These are phyloP conservation scores for Hemicentrotus pulcherrimus DNA, from an alignment of 35 echinoderm and acorn worm species.

Conservation along the genomic window DNA sequence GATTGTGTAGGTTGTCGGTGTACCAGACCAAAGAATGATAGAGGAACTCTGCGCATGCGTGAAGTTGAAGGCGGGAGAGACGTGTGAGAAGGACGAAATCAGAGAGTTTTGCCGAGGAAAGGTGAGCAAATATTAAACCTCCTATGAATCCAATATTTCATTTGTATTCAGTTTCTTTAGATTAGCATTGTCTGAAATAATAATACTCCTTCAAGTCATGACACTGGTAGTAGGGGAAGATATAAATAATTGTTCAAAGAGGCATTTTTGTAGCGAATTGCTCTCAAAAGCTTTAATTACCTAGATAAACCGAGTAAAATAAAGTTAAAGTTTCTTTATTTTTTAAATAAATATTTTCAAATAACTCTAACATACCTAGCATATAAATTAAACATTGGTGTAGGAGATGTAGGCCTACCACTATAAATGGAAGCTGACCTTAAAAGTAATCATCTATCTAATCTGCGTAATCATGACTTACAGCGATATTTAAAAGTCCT, in stretches of 20 bases:
- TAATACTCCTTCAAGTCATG: background rate
- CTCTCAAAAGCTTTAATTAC: no score
- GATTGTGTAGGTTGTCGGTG: constrained; percentile 41
- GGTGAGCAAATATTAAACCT: constrained; percentile 6
- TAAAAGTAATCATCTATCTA: no score
- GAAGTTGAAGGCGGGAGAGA: constrained; percentile 56
- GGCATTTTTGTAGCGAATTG: no score
- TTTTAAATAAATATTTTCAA: no score
- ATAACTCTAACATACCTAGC: no score
- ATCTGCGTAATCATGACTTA: no score
- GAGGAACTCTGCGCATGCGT: constrained; percentile 70
- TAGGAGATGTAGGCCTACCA: no score
- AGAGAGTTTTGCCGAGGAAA: constrained; percentile 48
- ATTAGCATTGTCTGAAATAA: no score
- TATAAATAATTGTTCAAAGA: background rate
- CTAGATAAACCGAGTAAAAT: no score
- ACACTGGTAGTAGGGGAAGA: background rate
- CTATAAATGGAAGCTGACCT: no score
- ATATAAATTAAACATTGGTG: no score
- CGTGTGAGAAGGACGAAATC: constrained; percentile 20
- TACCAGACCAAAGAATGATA: constrained; percentile 64
- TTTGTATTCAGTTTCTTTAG: background rate
- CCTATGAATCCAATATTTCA: background rate
- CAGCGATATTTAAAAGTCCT: background rate
- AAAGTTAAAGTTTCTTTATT: no score